A percentile compares a stretch with the other conserved stretches of the same genome.
These are phyloP conservation scores for Ophiothrix spiculata DNA, from an alignment of 35 echinoderm and acorn worm genomes.

Conservation along the genomic window DNA sequence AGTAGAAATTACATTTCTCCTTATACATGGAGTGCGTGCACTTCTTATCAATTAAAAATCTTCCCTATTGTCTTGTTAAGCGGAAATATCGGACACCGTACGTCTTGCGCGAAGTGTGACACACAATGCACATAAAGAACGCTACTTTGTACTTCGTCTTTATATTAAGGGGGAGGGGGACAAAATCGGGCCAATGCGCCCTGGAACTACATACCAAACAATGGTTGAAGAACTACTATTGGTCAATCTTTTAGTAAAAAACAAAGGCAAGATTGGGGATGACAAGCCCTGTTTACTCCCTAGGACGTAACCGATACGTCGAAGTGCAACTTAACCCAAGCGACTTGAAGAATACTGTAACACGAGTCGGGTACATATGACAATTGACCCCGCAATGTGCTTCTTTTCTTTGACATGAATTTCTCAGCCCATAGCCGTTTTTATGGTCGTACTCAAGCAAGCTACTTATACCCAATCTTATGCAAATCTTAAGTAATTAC, in stretches of 20 bases:
- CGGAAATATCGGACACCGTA: neutral
- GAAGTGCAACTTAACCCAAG: neutral
- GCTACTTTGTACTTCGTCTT: too few relatives aligned
- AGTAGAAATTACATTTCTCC: too few relatives aligned
- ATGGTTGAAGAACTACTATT: neutral
- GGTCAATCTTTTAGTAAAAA: neutral
- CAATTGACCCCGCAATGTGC: neutral
- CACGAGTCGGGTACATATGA: neutral
- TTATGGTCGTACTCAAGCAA: neutral
- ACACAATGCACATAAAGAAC: neutral
- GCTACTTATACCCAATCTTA: neutral
- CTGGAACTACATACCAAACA: too few relatives aligned
- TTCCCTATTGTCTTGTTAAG: neutral
- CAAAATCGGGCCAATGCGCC: neutral
- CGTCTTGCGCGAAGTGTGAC: neutral
- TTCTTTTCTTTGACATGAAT: neutral
- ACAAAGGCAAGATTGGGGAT: neutral
- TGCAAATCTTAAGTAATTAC: conserved; percentile 1
- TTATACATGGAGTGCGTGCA: too few relatives aligned
- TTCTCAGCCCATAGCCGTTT: neutral
- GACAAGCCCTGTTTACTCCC: neutral
- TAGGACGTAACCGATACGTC: neutral
- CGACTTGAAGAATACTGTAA: neutral
- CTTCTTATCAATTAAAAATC: neutral
- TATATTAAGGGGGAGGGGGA: neutral